Base-by-base conservation (phyloP, 2,797 vertebrate genomes). In the Dermochelys coriacea region DNA sequence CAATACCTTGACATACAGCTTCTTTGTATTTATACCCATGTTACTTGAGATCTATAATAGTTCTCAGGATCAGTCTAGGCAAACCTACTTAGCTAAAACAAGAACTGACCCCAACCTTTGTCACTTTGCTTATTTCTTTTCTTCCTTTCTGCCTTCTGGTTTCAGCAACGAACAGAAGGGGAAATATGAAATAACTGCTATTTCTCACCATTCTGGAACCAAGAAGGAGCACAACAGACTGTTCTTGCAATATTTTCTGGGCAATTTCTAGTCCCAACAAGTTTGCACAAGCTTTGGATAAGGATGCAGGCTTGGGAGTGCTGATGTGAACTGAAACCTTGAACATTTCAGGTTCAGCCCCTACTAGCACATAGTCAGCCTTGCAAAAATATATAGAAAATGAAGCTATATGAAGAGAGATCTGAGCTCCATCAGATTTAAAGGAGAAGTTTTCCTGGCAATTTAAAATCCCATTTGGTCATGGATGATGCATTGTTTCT, bases 381-480 rank as follows among this genome's bases (percentile, higher is more conserved):
- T 31, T 96, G 91, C 84, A 89, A 93, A 96, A 96, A 96, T 9
- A 83, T 83, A 94, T 47, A 91, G 84, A 84, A 92, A 93, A 87
- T 23, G 61, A 85, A 49, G 64, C 9, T 19, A 47, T 96, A 29
- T 41, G 82, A 91, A 91, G 82, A 80, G n/a, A 88, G 71, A 84
- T 51, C 74, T 93, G 10, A 79, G 82, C 93, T 41, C 2, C 2
- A 55, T 80, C 80, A 54, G 50, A 54, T 4, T 1, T 94, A 87
- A 75, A 81, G 37, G 25, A 85, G 21, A 86, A 75, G 1, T 93
- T 95, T 80, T 93, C 25, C 80, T 96, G 88, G 90, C 89, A 85
- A 86, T 6, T 84, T 54, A 82, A 95, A 90, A 92, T 90, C 12
- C 47, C 68, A 90, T 23, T 21, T 31, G 49, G 61, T 55, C 91